Base-by-base conservation (phyloP, 2,888 invertebrate genomes). In the Leptinotarsa haldemani region DNA sequence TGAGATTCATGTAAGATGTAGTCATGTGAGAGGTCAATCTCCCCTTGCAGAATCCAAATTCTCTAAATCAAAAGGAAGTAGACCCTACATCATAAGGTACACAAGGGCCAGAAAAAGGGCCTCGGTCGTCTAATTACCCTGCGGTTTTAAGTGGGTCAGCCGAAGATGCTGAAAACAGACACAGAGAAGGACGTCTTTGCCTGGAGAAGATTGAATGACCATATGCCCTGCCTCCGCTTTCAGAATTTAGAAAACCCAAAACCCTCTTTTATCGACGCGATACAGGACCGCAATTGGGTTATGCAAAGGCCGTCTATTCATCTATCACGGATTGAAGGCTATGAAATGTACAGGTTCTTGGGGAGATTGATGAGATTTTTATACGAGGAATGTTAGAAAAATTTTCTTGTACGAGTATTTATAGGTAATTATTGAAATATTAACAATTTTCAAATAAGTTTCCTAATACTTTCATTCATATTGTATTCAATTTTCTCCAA, bases 61-160 rank as follows among this genome's bases (percentile, higher is more conserved):
- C 25, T 61, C 61, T 61, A 40, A 61, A 61, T 61, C 61, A 61
- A 61, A 30, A n/a, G 53, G 48, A 40, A 70, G 69, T 71, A 69
- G 40, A 61, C 30, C n/a, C 40, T 40, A 30, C 61, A 25, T 40
- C 30, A 30, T n/a, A 61, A 61, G 25, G 40, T 61, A 61, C 61
- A 61, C 25, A 61, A 61, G 40, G 61, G 40, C 61, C 61, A 18
- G 61, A 30, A 74, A 70, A 70, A 68, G 70, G 67, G 50, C 69
- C 64, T 58, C 15, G 52, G 56, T 58, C 20, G 16, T 40, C 75
- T 80, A 81, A 81, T 81, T 81, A 81, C 74, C 75, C 77, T 74
- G 78, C 69, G 80, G 79, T 77, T 75, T 71, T 63, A 77, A 81
- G 79, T 81, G 80, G 80, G 80, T 78, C 80, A 80, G 77, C 65